Conservation (phyloP, 2,113 vertebrate genomes). For the Bostrychus sinensis region DNA sequence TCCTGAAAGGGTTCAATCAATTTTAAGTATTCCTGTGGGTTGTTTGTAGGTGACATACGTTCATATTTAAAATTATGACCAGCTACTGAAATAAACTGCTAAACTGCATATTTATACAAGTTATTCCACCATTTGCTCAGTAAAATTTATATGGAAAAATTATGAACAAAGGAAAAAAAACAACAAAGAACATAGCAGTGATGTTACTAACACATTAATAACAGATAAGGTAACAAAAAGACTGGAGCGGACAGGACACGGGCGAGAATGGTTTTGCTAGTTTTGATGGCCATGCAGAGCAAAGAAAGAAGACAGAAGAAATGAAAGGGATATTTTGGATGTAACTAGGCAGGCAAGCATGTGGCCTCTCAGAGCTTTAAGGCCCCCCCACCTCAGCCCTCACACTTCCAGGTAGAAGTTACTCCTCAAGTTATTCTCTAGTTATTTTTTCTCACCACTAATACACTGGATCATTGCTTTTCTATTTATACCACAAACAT, state of each 20-base stretch:
- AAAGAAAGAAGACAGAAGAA: conserved; percentile 47
- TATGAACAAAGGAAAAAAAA: conserved; percentile 17
- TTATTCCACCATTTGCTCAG: background rate
- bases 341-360: conserved; percentile 65
- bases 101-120: background rate
- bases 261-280: conserved; percentile 52
- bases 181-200: conserved; percentile 8
- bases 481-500: background rate
- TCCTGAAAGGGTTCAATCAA: too few relatives aligned
- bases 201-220: conserved; percentile 35
- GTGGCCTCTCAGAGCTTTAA: conserved; percentile 66
- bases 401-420: conserved; percentile 64
- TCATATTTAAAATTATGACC: background rate
- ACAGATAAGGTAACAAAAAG: conserved; percentile 32
- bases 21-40: too few relatives aligned
- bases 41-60: too few relatives aligned
- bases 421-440: conserved; percentile 61
- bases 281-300: conserved; percentile 68
- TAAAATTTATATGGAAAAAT: conserved; percentile 14
- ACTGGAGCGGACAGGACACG: conserved; percentile 55
- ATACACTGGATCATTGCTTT: background rate
- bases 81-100: too few relatives aligned
- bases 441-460: conserved; percentile 3
- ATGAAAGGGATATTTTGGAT: conserved; percentile 48
- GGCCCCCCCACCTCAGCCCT: conserved; percentile 57